A percentile compares a stretch with the other conserved stretches of the same genome.
Evolutionary conservation across 92 coral and sea anemone genomes (phyloP).

Genomic region (Porites divaricata): DNA sequence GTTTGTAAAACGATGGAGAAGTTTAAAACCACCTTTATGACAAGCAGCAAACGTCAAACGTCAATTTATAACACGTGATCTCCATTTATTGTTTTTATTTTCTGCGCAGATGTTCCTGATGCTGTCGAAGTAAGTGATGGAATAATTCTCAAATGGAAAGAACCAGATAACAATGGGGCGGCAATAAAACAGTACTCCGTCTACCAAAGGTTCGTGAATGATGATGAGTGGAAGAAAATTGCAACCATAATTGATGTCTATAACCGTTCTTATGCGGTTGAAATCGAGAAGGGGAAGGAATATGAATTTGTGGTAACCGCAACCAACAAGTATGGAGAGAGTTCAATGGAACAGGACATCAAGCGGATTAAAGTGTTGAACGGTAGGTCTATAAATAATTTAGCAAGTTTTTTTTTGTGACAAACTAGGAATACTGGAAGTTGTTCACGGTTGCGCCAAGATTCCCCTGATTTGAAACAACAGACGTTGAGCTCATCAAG

Average conservation of each 20-base stretch:
- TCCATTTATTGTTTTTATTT: too few relatives aligned
- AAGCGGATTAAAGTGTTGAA: not conserved
- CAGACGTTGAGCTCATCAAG: too few relatives aligned
- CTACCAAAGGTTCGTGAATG: not conserved
- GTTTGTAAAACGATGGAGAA: too few relatives aligned
- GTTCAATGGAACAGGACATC: not conserved
- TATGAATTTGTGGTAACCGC: constrained; percentile 26
- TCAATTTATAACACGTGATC: too few relatives aligned
- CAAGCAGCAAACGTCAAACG: too few relatives aligned
- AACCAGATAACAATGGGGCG: constrained; percentile 18
- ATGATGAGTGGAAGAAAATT: not conserved
- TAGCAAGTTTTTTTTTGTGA: too few relatives aligned
- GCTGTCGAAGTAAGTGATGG: not conserved
- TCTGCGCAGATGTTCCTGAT: not conserved
- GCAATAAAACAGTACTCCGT: constrained; percentile 1
- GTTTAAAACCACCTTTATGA: too few relatives aligned
- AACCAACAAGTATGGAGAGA: constrained; percentile 19
- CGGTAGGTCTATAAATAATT: not conserved
- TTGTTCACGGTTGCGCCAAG: too few relatives aligned
- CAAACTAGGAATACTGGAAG: too few relatives aligned
- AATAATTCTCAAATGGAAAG: not conserved
- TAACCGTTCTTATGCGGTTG: not conserved
- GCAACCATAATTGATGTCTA: not conserved
- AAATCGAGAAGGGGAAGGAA: not conserved
- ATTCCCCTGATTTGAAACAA: too few relatives aligned